Evolutionary conservation across 2,888 invertebrate species (phyloP).

Genomic region (Phrixothrix hirtus): DNA sequence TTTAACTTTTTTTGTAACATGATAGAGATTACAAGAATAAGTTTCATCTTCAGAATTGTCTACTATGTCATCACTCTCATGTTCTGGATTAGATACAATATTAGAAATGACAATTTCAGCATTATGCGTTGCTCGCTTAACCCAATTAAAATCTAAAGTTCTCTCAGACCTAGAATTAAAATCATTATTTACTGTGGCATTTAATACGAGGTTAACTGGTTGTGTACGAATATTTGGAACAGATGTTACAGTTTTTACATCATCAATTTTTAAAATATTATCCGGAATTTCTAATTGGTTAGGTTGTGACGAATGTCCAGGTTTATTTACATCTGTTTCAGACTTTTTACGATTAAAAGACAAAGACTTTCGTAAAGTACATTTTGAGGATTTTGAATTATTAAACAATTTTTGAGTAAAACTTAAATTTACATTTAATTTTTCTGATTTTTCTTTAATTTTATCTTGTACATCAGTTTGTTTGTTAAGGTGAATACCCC

Average conservation of each 20-base stretch:
- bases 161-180: slow-evolving; percentile 44
- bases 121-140: slow-evolving; percentile 56
- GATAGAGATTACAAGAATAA: slow-evolving; percentile 26
- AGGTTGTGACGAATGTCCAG: slow-evolving; percentile 4
- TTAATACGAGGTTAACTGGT: slow-evolving; percentile 46
- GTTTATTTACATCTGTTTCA: slow-evolving; percentile 35
- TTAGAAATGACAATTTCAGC: slow-evolving; percentile 28
- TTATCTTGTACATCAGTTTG: slow-evolving; percentile 39
- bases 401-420: slow-evolving; percentile 71
- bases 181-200: slow-evolving; percentile 39
- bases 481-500: slow-evolving; percentile 59
- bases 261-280: slow-evolving; percentile 13
- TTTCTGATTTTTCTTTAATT: slow-evolving; percentile 41
- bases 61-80: slow-evolving; percentile 71
- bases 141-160: slow-evolving; percentile 63
- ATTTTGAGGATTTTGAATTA: slow-evolving; percentile 68
- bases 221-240: slow-evolving; percentile 33
- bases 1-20: slow-evolving; percentile 45
- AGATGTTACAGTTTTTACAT: slow-evolving; percentile 28
- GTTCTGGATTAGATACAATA: slow-evolving; percentile 50
- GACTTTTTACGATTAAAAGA: slow-evolving; percentile 51
- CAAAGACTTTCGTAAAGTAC: slow-evolving; percentile 76
- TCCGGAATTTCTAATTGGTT: neutral
- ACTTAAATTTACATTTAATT: slow-evolving; percentile 45
- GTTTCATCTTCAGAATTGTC: slow-evolving; percentile 54